Evolutionary conservation across 23 tunicate species (phyloP), one percentile per base, ranked within the genome.

Genomic region (Ascidia mentula): DNA sequence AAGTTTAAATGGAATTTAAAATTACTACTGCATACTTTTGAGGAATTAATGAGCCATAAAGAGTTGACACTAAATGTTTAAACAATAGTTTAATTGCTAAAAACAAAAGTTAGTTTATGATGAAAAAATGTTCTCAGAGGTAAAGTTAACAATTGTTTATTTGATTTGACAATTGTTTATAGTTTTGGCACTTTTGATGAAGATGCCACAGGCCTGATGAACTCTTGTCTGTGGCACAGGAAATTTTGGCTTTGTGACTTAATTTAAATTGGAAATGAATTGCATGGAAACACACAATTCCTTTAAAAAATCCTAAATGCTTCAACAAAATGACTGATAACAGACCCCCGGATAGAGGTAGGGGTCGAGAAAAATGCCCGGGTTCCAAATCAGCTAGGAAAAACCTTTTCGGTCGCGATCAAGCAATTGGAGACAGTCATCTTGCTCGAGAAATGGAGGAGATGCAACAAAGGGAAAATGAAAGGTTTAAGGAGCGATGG

Each of bases 401-500:
- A 74, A 86, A 80, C 38, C 69, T 90, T 0, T 84, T 84, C 77
- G 86, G 83, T 59, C 79, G 89, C 45, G 88, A 84, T 80, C 81
- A 87, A 18, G 60, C 53, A 40, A 35, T 28, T 0, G 65, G 37
- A 7, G 42, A 46, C 0, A 70, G 78, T 39, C 89, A 90, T 69
- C 60, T 90, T 26, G 79, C 81, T 7, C 36, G 34, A 36, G 84
- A 80, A 32, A 35, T 65, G 13, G 75, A 80, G 37, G 86, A 84
- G 36, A 40, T 86, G 78, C 37, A 87, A 42, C 60, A 76, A 76
- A 72, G 40, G 37, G 40, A 76, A 34, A 80, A 77, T 18, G 61
- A 37, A 69, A 45, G 59, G 22, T 90, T 90, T 81, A 32, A 30
- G 3, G 69, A 84, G 31, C 39, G 45, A 35, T 90, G 96, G 96